Percentiles rank a stretch among this genome's conserved stretches.
Evolutionary conservation across 2,888 invertebrate species (phyloP).

Genomic region (Eudasyphora cyanicolor): DNA sequence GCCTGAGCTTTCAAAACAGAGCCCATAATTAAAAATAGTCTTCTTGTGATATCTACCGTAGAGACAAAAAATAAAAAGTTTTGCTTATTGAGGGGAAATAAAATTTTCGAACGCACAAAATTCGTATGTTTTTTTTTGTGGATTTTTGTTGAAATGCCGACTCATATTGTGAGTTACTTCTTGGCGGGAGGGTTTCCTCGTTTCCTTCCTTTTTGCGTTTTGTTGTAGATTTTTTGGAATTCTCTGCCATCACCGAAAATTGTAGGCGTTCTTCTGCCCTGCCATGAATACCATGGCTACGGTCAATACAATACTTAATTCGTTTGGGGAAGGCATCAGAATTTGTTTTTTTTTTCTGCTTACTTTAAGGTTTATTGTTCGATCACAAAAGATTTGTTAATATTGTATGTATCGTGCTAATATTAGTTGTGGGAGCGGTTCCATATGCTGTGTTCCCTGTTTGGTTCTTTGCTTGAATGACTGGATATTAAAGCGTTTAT

Average conservation of each 20-base stretch:
- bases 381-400: constrained; percentile 38
- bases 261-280: constrained; percentile 51
- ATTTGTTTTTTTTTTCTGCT: constrained; percentile 45
- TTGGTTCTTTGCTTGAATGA: not conserved
- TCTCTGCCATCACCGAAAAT: constrained; percentile 53
- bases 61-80: constrained; percentile 42
- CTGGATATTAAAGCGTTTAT: constrained; percentile 28
- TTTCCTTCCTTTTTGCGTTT: constrained; percentile 36
- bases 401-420: constrained; percentile 18
- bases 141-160: not conserved
- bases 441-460: constrained; percentile 41
- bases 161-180: not conserved
- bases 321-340: constrained; percentile 31
- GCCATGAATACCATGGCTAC: not conserved
- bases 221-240: constrained; percentile 55
- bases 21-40: constrained; percentile 56
- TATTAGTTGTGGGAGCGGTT: constrained; percentile 41
- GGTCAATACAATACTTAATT: constrained; percentile 43
- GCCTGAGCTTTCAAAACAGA: constrained; percentile 52
- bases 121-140: not conserved
- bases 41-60: not conserved
- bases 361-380: not conserved
- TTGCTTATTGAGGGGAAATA: constrained; percentile 25
- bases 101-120: constrained; percentile 52
- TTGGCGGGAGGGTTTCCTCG: constrained; percentile 44